A percentile compares a stretch with the other conserved stretches of the same genome.
Conservation (phyloP, 2,888 invertebrate genomes). For the Folsomia manolachei region DNA sequence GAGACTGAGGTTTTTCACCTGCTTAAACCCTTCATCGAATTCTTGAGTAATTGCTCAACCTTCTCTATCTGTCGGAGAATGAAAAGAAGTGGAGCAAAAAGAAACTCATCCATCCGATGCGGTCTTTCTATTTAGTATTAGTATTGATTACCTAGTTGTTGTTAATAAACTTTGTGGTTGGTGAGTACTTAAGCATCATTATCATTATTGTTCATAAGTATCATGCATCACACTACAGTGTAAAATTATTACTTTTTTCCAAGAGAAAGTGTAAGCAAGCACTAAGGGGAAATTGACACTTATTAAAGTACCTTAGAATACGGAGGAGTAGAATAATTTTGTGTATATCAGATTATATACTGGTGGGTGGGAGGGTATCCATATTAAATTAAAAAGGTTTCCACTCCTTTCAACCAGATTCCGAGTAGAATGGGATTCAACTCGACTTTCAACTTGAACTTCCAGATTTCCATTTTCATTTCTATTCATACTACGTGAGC, state of each 20-base stretch:
- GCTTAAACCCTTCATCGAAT: slow-evolving; percentile 9
- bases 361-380: too few relatives aligned
- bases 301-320: too few relatives aligned
- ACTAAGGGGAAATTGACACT: too few relatives aligned
- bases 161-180: not conserved
- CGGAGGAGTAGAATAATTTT: too few relatives aligned
- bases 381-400: too few relatives aligned
- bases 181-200: not conserved
- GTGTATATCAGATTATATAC: too few relatives aligned
- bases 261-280: too few relatives aligned
- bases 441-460: not conserved
- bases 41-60: slow-evolving; percentile 8
- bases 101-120: not conserved
- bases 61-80: too few relatives aligned
- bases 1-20: not conserved
- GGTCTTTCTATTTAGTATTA: not conserved
- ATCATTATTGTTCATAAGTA: not conserved
- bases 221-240: too few relatives aligned
- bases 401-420: too few relatives aligned
- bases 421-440: not conserved
- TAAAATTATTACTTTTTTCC: too few relatives aligned
- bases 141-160: slow-evolving; percentile 6
- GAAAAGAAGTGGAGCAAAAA: too few relatives aligned
- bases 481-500: slow-evolving; percentile 8
- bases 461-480: slow-evolving; percentile 1